These are phyloP conservation scores for Accipiter virgatus DNA, from an alignment of 2,113 vertebrate species.

Conservation along the genomic window DNA sequence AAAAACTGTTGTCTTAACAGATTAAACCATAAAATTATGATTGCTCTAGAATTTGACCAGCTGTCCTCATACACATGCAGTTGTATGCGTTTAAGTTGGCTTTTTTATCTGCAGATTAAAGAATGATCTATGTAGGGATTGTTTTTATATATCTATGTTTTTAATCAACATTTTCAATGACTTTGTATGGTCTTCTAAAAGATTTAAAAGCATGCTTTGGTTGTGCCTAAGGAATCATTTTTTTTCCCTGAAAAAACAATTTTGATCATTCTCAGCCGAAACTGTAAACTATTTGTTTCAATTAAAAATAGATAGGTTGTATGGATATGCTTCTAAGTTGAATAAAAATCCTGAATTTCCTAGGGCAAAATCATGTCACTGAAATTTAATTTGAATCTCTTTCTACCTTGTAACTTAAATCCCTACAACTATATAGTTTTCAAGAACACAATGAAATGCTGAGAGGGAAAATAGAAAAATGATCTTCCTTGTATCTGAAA, in stretches of 20 bases:
- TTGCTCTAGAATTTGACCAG: constrained; percentile 31
- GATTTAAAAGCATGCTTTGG: neutral
- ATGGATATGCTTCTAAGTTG: neutral
- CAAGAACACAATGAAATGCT: neutral
- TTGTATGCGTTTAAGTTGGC: neutral
- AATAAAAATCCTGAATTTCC: neutral
- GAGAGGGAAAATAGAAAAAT: neutral
- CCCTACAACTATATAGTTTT: neutral
- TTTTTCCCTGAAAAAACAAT: neutral
- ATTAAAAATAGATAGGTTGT: neutral
- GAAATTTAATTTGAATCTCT: neutral
- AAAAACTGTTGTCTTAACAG: constrained; percentile 70
- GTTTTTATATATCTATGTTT: neutral
- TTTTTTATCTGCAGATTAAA: neutral
- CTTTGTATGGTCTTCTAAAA: neutral
- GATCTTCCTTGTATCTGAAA: neutral
- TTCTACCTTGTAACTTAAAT: neutral
- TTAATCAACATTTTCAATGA: neutral
- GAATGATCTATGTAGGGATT: neutral
- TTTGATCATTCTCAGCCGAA: neutral
- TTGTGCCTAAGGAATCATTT: neutral
- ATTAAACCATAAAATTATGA: constrained; percentile 57
- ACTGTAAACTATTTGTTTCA: neutral
- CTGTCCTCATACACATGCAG: neutral
- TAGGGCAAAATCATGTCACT: neutral